Evolutionary conservation across 1,140 invertebrate genomes (phyloP).

Genomic region (Heliconius hewitsoni): DNA sequence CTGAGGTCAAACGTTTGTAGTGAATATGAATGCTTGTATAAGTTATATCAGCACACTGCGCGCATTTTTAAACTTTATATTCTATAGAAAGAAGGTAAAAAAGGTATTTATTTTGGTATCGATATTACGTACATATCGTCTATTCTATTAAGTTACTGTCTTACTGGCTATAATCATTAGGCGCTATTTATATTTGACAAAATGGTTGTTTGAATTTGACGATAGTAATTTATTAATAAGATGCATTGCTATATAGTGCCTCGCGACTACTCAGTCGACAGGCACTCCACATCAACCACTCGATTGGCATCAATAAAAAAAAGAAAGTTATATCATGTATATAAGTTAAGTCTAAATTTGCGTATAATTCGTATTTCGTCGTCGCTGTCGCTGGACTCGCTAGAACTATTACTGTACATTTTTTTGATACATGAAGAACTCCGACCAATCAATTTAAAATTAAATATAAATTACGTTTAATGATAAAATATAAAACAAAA

Average conservation of each 20-base stretch:
- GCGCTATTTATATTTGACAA: too few relatives aligned
- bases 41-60: not conserved
- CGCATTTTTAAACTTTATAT: not conserved
- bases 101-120: too few relatives aligned
- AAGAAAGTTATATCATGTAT: not conserved
- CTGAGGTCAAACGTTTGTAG: conserved; percentile 1
- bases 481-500: not conserved
- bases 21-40: not conserved
- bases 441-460: not conserved
- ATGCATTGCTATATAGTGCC: too few relatives aligned
- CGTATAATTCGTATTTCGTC: conserved; percentile 19
- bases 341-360: conserved; percentile 17
- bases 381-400: conserved; percentile 17
- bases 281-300: too few relatives aligned
- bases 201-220: too few relatives aligned
- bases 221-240: too few relatives aligned
- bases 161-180: too few relatives aligned
- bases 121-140: too few relatives aligned
- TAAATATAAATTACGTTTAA: not conserved
- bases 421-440: conserved; percentile 9
- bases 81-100: too few relatives aligned
- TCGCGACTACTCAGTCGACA: too few relatives aligned
- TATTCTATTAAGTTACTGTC: too few relatives aligned
- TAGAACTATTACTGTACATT: not conserved
- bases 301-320: not conserved